Evolutionary conservation across 2,888 invertebrate genomes (phyloP), one percentile per base, ranked within the genome.

Genomic region (Cheilosia vulpina): DNA sequence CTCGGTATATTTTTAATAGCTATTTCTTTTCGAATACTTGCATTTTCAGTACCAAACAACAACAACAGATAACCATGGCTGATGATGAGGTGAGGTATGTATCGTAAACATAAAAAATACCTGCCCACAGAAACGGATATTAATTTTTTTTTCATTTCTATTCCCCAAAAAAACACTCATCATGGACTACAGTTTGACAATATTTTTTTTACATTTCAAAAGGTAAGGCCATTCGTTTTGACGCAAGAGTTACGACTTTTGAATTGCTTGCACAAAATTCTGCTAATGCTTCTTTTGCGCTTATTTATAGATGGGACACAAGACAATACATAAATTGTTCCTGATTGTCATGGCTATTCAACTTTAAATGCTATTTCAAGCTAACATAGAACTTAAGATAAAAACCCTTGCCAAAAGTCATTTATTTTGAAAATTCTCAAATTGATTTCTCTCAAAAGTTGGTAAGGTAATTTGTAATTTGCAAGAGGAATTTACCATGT

Each of bases 11-110:
- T 38, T 38, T 38, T 38, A 38, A 65, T 38, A 43, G 53, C 41
- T 79, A 31, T 53, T 31, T 69, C 13, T 60, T 57, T 77, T 76
- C 7, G 47, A 63, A 50, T 45, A 77, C 53, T 88, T 84, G 7
- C 81, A 87, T 81, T 88, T 88, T 83, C 78, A 84, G 75, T 65
- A 79, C 66, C 75, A 79, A 80, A 80, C 87, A 88, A 90, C 87
- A 90, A 91, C 87, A 90, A 91, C 90, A 92, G 89, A 91, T 89
- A 90, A 90, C 68, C 94, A 97, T 97, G 97, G 97, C 97, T 94
- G 97, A 97, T 95, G 97, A 97, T 95, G 97, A 97, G 94, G 97
- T 97, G 94, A 96, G 97, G 97, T 97, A 94, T 93, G 96, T 94
- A 93, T 91, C 91, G 53, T 38, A 45, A 47, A 43, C 4, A 24